phyloP scores from a whole-genome alignment of 2,888 invertebrate genomes.

The Drosophila meridiana region DNA sequence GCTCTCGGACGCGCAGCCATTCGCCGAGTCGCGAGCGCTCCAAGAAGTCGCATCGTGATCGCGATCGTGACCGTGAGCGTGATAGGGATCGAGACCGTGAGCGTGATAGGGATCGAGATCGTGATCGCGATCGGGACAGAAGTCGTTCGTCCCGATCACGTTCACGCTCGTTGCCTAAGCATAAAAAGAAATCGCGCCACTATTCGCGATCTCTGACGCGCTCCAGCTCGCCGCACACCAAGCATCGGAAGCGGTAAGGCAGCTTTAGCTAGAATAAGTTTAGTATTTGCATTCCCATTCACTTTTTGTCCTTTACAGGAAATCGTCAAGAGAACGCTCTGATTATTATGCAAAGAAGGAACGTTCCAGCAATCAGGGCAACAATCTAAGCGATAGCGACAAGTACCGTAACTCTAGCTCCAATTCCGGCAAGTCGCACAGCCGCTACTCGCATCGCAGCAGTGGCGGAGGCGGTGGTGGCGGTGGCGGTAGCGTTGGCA shows the following conservation, averaged over 20 bases:
- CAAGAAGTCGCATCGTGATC: conserved; percentile 75
- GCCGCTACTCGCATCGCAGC: conserved; percentile 80
- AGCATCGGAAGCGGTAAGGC: conserved; percentile 83
- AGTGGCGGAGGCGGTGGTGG: conserved; percentile 58
- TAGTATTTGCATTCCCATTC: neutral
- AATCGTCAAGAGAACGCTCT: conserved; percentile 77
- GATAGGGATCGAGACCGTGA: conserved; percentile 54
- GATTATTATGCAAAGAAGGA: conserved; percentile 82
- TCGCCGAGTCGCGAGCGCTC: conserved; percentile 71
- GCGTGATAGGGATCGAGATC: conserved; percentile 40
- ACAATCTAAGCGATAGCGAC: conserved; percentile 67
- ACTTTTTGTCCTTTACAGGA: conserved; percentile 35
- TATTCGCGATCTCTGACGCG: conserved; percentile 84
- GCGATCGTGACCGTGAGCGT: conserved; percentile 35
- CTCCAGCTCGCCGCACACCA: conserved; percentile 84
- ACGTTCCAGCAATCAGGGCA: conserved; percentile 57
- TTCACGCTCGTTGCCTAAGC: conserved; percentile 81
- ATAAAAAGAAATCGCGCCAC: conserved; percentile 84
- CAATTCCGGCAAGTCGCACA: conserved; percentile 81
- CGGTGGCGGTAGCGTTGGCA: conserved; percentile 47
- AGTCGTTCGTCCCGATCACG: conserved; percentile 77
- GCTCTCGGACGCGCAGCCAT: conserved; percentile 74
- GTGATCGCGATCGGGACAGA: conserved; percentile 46
- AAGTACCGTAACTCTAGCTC: conserved; percentile 78
- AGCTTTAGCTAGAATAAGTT: neutral